Conservation (phyloP, 2,888 invertebrate genomes). For the Tenodera sinensis region DNA sequence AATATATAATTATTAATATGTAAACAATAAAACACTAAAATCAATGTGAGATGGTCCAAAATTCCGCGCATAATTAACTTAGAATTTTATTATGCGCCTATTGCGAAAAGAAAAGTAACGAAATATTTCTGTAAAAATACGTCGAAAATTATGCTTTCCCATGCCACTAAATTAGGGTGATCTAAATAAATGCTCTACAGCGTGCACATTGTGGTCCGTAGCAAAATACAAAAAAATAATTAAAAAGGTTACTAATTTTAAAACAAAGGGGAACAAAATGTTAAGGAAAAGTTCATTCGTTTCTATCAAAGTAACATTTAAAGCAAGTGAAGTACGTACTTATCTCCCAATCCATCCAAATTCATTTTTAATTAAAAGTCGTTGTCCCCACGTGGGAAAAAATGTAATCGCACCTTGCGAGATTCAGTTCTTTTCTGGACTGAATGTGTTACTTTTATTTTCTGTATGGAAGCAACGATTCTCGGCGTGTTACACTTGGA, state of each 20-base stretch:
- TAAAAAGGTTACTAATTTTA: background rate
- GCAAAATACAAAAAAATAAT: background rate
- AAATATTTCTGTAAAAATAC: background rate
- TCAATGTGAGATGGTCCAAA: background rate
- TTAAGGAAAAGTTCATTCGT: background rate
- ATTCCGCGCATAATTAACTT: background rate
- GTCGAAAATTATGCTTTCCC: background rate
- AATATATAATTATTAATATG: background rate
- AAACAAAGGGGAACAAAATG: background rate
- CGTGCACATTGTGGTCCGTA: background rate
- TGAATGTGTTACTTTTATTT: background rate
- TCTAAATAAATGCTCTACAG: background rate
- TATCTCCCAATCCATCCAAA: background rate
- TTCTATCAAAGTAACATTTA: background rate
- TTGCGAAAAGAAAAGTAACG: background rate
- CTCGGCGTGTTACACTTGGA: background rate
- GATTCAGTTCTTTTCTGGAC: background rate
- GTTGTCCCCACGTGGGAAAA: background rate
- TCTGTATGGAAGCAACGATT: background rate
- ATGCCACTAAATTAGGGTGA: background rate
- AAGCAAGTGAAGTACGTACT: background rate
- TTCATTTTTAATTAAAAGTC: background rate
- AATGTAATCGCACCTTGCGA: background rate
- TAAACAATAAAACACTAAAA: background rate
- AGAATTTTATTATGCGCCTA: background rate